These are phyloP conservation scores for Phengaris alcon DNA, from an alignment of 2,888 invertebrate genomes.

Conservation along the genomic window DNA sequence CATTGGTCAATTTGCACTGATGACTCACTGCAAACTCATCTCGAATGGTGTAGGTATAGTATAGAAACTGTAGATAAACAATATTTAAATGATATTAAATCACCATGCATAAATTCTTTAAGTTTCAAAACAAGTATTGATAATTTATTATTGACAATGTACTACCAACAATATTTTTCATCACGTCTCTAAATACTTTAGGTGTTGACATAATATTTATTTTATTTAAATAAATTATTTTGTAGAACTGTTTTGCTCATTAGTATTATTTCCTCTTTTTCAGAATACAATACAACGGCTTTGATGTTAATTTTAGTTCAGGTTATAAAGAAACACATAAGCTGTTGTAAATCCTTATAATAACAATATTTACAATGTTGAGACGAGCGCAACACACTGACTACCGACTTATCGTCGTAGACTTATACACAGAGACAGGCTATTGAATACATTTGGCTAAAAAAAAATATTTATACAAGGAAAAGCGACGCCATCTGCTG, in stretches of 20 bases:
- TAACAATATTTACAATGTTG: conserved; percentile 61
- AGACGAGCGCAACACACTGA: conserved; percentile 63
- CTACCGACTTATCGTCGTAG: conserved; percentile 59
- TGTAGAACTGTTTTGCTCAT: not conserved
- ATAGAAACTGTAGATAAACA: not conserved
- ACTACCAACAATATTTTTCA: not conserved
- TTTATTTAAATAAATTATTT: conserved; percentile 16
- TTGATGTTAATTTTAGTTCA: not conserved
- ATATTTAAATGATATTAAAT: too few relatives aligned
- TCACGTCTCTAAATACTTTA: not conserved
- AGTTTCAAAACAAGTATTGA: not conserved
- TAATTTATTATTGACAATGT: too few relatives aligned
- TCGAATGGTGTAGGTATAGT: not conserved
- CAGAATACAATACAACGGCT: too few relatives aligned
- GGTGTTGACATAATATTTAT: not conserved
- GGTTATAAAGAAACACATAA: conserved; percentile 38
- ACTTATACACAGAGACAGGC: too few relatives aligned
- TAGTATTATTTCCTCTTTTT: not conserved
- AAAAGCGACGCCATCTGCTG: too few relatives aligned
- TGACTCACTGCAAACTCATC: not conserved
- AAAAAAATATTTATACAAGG: too few relatives aligned
- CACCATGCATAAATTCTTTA: not conserved
- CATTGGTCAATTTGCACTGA: too few relatives aligned
- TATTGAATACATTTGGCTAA: too few relatives aligned
- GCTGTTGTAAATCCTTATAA: conserved; percentile 50